Conservation (phyloP, 2,888 invertebrate genomes). For the Nymphalis c-album region DNA sequence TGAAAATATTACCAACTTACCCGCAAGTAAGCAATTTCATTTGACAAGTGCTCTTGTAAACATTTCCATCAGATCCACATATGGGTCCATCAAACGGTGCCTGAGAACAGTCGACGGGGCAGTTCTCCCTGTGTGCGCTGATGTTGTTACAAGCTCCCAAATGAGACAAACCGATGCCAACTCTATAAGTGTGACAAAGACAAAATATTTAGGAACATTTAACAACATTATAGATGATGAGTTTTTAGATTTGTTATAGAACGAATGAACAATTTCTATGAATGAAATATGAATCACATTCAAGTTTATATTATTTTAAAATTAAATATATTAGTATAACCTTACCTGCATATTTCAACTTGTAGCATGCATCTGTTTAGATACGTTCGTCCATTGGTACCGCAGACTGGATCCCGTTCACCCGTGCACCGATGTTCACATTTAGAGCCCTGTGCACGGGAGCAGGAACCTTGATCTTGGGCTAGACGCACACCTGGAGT, state of each 20-base stretch:
- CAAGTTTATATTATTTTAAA: no score
- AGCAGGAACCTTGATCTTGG: constrained; percentile 82
- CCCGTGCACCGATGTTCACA: constrained; percentile 89
- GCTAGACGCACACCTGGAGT: constrained; percentile 72
- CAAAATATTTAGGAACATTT: no score
- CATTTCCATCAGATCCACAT: constrained; percentile 95
- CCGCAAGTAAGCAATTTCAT: constrained; percentile 96
- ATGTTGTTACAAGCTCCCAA: constrained; percentile 90
- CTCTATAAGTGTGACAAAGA: constrained; percentile 73
- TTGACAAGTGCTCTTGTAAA: constrained; percentile 95
- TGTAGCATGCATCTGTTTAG: constrained; percentile 90
- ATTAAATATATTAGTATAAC: background rate
- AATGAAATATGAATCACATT: no score
- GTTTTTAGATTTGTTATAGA: no score
- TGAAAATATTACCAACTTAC: constrained; percentile 63
- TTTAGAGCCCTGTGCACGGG: constrained; percentile 84
- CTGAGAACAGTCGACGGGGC: constrained; percentile 92
- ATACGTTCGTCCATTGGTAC: constrained; percentile 88
- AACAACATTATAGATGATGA: no score
- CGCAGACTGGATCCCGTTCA: constrained; percentile 93
- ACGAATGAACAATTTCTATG: no score
- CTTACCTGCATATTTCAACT: constrained; percentile 87
- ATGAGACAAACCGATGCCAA: constrained; percentile 92
- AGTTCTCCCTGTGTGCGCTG: constrained; percentile 92
- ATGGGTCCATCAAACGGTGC: constrained; percentile 94